These are phyloP conservation scores for Sebastes nivosus DNA, from an alignment of 2,797 vertebrate species.

Conservation along the genomic window DNA sequence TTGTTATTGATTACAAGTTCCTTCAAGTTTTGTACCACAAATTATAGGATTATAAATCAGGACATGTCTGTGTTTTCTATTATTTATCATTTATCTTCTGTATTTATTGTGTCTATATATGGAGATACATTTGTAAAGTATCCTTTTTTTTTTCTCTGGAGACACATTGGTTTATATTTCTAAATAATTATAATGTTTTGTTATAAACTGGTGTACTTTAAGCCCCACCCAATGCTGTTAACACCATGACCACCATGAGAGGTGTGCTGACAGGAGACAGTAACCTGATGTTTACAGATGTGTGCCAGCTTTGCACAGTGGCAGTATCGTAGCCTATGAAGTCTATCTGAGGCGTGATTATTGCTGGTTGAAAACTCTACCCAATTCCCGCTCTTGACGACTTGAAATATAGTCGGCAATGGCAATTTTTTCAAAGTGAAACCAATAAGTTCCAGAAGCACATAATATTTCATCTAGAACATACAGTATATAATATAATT, in stretches of 20 bases:
- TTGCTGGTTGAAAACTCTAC: constrained; percentile 93
- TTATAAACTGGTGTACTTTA: not conserved
- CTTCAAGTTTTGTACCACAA: not conserved
- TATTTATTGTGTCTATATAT: not conserved
- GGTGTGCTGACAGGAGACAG: accelerated
- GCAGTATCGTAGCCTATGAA: constrained; percentile 54
- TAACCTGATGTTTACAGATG: accelerated
- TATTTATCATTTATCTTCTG: not conserved
- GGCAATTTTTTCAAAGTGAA: constrained; percentile 82
- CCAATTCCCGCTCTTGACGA: constrained; percentile 84
- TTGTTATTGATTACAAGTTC: not conserved
- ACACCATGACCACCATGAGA: not conserved
- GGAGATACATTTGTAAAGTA: not conserved
- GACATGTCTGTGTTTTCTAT: not conserved
- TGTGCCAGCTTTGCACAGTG: constrained; percentile 74
- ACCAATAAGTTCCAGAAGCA: too few species aligned
- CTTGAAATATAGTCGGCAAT: constrained; percentile 89
- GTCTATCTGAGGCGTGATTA: constrained; percentile 89
- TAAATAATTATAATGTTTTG: too few species aligned
- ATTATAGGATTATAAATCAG: not conserved
- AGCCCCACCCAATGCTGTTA: not conserved
- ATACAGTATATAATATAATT: too few species aligned
- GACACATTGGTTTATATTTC: not conserved
- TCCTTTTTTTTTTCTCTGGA: not conserved
- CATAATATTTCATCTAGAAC: too few species aligned